phyloP scores from a whole-genome alignment of 2,888 invertebrate species.

The Coelinius sp. region DNA sequence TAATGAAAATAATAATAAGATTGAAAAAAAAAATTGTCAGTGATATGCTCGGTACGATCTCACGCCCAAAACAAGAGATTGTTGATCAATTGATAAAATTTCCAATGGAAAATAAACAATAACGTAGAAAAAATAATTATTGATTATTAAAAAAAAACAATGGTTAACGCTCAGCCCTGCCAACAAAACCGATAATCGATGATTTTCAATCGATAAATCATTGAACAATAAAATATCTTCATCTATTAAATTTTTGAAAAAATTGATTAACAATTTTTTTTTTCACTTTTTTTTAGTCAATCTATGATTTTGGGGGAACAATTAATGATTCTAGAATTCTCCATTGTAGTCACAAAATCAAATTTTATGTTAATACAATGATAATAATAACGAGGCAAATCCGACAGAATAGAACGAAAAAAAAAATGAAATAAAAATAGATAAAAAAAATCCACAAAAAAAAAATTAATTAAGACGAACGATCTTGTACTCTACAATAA shows the following conservation, averaged over 20 bases:
- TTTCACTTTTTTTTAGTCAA: not conserved
- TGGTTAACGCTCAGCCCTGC: slow-evolving; percentile 62
- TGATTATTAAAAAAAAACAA: slow-evolving; percentile 22
- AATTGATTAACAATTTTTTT: too few species aligned
- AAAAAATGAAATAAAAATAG: slow-evolving; percentile 36
- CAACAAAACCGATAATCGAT: slow-evolving; percentile 58
- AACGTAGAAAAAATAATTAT: slow-evolving; percentile 10
- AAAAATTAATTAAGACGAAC: slow-evolving; percentile 61
- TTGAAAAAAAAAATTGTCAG: slow-evolving; percentile 45
- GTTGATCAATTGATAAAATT: not conserved
- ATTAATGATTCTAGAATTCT: slow-evolving; percentile 3
- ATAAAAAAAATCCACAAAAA: slow-evolving; percentile 45
- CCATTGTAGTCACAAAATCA: slow-evolving; percentile 37
- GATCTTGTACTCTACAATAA: slow-evolving; percentile 67
- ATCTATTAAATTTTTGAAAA: too few species aligned
- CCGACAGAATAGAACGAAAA: slow-evolving; percentile 35
- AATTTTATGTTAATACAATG: slow-evolving; percentile 58
- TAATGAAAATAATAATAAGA: slow-evolving; percentile 8
- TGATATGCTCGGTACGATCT: slow-evolving; percentile 60
- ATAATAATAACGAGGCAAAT: slow-evolving; percentile 49
- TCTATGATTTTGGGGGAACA: slow-evolving; percentile 23
- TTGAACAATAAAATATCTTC: slow-evolving; percentile 24
- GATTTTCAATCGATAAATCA: slow-evolving; percentile 8
- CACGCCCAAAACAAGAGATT: slow-evolving; percentile 52
- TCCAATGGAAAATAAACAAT: slow-evolving; percentile 38